phyloP scores from a whole-genome alignment of 2,888 invertebrate genomes.

The Rhaphigaster nebulosa region DNA sequence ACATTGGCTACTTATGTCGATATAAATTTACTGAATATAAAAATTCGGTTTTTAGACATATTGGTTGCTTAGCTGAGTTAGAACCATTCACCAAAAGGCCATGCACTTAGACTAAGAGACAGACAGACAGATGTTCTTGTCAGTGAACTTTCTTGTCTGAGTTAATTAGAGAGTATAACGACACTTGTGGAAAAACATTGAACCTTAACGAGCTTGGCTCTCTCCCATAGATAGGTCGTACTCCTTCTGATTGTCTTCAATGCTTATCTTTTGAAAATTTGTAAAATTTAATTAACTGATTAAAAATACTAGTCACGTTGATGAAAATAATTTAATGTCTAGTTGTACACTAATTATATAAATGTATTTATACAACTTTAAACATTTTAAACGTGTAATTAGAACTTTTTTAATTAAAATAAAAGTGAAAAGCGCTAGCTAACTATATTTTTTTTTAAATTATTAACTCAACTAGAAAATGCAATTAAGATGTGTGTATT shows the following conservation, averaged over 20 bases:
- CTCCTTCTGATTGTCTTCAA: neutral
- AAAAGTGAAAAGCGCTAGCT: neutral
- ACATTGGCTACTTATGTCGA: too few relatives aligned
- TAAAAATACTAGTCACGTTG: neutral
- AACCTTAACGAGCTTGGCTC: neutral
- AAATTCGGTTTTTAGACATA: neutral
- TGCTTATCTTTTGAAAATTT: neutral
- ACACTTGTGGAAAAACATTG: slow-evolving; percentile 27
- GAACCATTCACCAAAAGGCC: neutral
- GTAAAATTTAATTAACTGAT: slow-evolving; percentile 17
- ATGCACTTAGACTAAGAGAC: neutral
- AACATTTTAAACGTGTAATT: neutral
- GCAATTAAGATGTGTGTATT: neutral
- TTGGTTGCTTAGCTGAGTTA: neutral
- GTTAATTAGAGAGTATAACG: slow-evolving; percentile 30
- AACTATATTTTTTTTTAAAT: neutral
- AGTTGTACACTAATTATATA: neutral
- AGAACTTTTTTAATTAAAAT: neutral
- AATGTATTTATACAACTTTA: neutral
- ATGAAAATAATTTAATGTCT: neutral
- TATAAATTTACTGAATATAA: too few relatives aligned
- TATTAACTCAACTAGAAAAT: neutral
- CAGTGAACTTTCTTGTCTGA: slow-evolving; percentile 30
- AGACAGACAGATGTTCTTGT: slow-evolving; percentile 22
- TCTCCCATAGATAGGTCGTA: neutral